Percentiles rank a stretch among this genome's conserved stretches.
Evolutionary conservation across 1,140 invertebrate genomes (phyloP).

Genomic region (Halictus rubicundus): DNA sequence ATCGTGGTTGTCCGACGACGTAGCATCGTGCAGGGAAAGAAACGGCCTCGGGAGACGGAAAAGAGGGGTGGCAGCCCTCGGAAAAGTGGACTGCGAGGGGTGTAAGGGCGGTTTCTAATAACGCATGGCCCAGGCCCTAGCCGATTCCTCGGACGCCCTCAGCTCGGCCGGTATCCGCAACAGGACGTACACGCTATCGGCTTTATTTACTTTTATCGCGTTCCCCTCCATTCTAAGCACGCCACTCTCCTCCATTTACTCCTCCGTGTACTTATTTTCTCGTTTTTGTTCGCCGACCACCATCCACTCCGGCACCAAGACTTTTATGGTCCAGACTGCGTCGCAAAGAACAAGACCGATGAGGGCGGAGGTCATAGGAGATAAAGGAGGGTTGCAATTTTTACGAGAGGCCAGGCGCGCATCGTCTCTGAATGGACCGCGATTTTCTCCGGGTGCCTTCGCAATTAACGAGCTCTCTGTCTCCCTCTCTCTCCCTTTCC

Average conservation of each 20-base stretch:
- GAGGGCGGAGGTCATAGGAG: not conserved
- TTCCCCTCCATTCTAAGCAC: not conserved
- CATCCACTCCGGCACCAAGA: constrained; percentile 6
- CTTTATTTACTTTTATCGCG: constrained; percentile 50
- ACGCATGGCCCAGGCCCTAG: constrained; percentile 18
- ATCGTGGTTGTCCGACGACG: too few relatives aligned
- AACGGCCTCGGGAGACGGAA: too few relatives aligned
- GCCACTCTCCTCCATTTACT: constrained; percentile 28
- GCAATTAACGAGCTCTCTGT: not conserved
- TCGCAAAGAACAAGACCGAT: constrained; percentile 18
- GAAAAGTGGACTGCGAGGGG: not conserved
- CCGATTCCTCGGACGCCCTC: not conserved
- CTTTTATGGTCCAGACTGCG: constrained; percentile 11
- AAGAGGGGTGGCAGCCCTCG: too few relatives aligned
- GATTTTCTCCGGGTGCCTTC: not conserved
- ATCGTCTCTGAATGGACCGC: not conserved
- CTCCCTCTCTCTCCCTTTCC: too few relatives aligned
- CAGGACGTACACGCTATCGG: constrained; percentile 20
- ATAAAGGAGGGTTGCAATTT: not conserved
- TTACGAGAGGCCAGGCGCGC: not conserved
- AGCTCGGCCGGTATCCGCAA: not conserved
- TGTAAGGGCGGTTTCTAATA: constrained; percentile 39
- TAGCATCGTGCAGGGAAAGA: too few relatives aligned
- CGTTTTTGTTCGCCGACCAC: constrained; percentile 33
- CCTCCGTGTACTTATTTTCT: constrained; percentile 34